Evolutionary conservation across 2,113 vertebrate genomes (phyloP).

Genomic region (Myotis yumanensis): DNA sequence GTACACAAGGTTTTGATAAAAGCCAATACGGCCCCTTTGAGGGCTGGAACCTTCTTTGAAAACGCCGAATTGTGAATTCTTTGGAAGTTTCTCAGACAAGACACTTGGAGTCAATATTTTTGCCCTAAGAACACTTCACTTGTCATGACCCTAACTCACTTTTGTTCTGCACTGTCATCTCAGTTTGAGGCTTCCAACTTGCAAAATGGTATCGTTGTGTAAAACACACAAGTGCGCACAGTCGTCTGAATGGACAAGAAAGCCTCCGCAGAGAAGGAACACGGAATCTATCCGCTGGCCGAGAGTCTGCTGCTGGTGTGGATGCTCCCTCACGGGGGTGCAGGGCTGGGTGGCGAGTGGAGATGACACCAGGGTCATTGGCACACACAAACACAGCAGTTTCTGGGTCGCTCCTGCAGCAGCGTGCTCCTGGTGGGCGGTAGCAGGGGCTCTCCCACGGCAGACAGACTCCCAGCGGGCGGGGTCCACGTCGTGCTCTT

Average conservation of each 20-base stretch:
- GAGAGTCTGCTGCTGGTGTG: constrained; percentile 37
- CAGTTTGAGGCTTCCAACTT: constrained; percentile 78
- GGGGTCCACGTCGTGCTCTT: constrained; percentile 74
- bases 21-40: constrained; percentile 58
- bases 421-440: constrained; percentile 61
- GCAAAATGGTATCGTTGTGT: constrained; percentile 66
- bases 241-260: constrained; percentile 63
- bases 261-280: constrained; percentile 72
- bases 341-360: constrained; percentile 64
- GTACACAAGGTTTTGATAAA: constrained; percentile 72
- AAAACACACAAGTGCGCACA: constrained; percentile 78
- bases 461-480: constrained; percentile 58
- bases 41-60: constrained; percentile 64
- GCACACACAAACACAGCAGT: constrained; percentile 61
- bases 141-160: constrained; percentile 60
- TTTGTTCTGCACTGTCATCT: constrained; percentile 77
- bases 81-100: constrained; percentile 72
- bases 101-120: constrained; percentile 52
- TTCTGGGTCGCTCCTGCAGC: constrained; percentile 72
- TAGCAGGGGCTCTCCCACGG: background rate
- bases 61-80: constrained; percentile 76
- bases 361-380: constrained; percentile 20
- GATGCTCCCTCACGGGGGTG: constrained; percentile 35
- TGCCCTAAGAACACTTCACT: constrained; percentile 48
- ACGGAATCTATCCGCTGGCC: constrained; percentile 66